Conservation (phyloP, 2,888 invertebrate species). For the Willowsia nigromaculata region DNA sequence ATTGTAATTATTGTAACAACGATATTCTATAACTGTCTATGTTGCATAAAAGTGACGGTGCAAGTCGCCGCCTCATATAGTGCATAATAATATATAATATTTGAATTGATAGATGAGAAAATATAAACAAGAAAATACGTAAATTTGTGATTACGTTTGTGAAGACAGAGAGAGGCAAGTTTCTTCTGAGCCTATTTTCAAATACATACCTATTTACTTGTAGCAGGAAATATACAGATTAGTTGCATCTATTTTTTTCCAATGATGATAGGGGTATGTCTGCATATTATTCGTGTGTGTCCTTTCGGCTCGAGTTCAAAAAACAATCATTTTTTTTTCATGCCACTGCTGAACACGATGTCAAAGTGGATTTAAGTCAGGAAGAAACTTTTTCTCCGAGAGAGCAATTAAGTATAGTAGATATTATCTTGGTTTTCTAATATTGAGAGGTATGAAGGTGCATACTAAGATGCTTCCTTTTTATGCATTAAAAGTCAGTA, state of each 20-base stretch:
- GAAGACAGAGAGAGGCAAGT: not conserved
- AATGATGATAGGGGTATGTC: conserved; percentile 27
- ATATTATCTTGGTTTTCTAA: not conserved
- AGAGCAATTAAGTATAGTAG: not conserved
- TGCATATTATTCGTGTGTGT: not conserved
- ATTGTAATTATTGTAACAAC: conserved; percentile 5
- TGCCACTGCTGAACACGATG: not conserved
- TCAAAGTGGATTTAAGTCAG: not conserved
- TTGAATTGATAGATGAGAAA: not conserved
- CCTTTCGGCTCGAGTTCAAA: not conserved
- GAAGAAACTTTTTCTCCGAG: not conserved
- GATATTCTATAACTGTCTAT: not conserved
- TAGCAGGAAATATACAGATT: not conserved
- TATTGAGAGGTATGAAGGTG: conserved; percentile 41
- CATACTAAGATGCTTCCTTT: not conserved
- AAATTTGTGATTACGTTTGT: conserved; percentile 9
- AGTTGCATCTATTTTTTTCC: not conserved
- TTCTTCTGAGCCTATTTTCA: conserved; percentile 22
- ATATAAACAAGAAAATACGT: not conserved
- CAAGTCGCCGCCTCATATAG: not conserved
- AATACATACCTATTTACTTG: not conserved
- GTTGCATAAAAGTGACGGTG: not conserved
- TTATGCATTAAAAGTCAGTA: conserved; percentile 42
- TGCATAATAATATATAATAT: not conserved
- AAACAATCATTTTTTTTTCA: not conserved